These are phyloP conservation scores for Lysiphlebus fabarum DNA, from an alignment of 1,140 invertebrate species.

Conservation along the genomic window DNA sequence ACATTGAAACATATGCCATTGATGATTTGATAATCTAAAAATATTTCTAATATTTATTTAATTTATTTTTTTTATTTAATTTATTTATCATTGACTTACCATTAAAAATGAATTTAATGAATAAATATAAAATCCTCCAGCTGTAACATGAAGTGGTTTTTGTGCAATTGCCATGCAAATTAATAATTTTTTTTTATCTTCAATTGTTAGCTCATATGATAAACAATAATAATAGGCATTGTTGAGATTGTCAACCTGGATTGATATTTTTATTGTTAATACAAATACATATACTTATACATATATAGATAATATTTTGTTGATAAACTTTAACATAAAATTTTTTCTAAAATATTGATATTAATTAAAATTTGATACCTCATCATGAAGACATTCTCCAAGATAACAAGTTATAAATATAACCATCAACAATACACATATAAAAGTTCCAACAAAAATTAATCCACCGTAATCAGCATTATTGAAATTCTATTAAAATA, in stretches of 20 bases:
- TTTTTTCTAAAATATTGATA: too few species aligned
- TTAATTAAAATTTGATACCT: neutral
- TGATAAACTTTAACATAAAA: neutral
- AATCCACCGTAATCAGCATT: neutral
- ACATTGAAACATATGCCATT: constrained; percentile 15
- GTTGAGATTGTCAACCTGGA: constrained; percentile 3
- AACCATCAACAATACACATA: neutral
- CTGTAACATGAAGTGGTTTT: constrained; percentile 13
- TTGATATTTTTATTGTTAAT: neutral
- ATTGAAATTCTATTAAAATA: neutral
- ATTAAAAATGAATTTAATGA: constrained; percentile 7
- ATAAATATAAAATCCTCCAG: constrained; percentile 13
- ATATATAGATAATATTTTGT: neutral
- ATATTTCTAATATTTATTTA: neutral
- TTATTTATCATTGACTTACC: constrained; percentile 7
- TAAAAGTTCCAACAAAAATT: neutral
- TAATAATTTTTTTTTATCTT: constrained; percentile 4
- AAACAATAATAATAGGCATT: constrained; percentile 13
- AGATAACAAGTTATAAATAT: constrained; percentile 1
- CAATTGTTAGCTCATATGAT: constrained; percentile 10
- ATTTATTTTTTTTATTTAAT: neutral
- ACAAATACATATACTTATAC: neutral
- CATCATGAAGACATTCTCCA: neutral
- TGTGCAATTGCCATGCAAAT: constrained; percentile 13
- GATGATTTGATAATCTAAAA: constrained; percentile 18